Evolutionary conservation across 2,113 vertebrate genomes (phyloP).

Genomic region (Phocoena sinus): DNA sequence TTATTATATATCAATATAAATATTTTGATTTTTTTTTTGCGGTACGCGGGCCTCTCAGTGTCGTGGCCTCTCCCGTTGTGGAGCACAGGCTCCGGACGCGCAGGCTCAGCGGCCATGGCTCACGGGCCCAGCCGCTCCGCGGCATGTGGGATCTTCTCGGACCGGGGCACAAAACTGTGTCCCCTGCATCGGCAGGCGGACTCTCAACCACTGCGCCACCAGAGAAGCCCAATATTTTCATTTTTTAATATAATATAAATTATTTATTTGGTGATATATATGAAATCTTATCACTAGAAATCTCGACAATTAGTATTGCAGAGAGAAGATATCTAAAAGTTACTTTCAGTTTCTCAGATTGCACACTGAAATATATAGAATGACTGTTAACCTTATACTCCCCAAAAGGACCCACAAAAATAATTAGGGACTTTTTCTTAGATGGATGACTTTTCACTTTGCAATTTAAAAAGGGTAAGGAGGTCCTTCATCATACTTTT

Average conservation of each 20-base stretch:
- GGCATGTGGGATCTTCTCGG: too few relatives aligned
- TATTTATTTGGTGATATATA: not conserved
- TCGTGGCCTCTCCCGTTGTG: too few relatives aligned
- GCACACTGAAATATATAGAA: not conserved
- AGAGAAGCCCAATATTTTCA: not conserved
- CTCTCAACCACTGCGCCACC: too few relatives aligned
- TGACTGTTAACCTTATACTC: slow-evolving; percentile 40
- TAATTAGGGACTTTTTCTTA: slow-evolving; percentile 38
- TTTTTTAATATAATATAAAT: not conserved
- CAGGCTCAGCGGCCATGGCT: too few relatives aligned
- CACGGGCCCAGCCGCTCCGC: too few relatives aligned
- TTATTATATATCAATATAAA: not conserved
- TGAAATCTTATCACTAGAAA: not conserved
- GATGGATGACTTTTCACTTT: slow-evolving; percentile 33
- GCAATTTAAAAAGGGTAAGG: slow-evolving; percentile 13
- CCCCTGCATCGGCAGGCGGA: too few relatives aligned
- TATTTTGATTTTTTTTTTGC: not conserved
- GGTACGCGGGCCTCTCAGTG: too few relatives aligned
- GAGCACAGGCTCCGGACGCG: too few relatives aligned
- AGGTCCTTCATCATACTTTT: slow-evolving; percentile 32
- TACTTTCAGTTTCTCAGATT: slow-evolving; percentile 1
- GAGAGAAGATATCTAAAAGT: not conserved
- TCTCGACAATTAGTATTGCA: not conserved
- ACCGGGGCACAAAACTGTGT: too few relatives aligned
- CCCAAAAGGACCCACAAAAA: slow-evolving; percentile 2